Percentiles rank a stretch among this genome's conserved stretches.
phyloP scores from a whole-genome alignment of 2,797 vertebrate genomes.

The Phaenicophaeus curvirostris region DNA sequence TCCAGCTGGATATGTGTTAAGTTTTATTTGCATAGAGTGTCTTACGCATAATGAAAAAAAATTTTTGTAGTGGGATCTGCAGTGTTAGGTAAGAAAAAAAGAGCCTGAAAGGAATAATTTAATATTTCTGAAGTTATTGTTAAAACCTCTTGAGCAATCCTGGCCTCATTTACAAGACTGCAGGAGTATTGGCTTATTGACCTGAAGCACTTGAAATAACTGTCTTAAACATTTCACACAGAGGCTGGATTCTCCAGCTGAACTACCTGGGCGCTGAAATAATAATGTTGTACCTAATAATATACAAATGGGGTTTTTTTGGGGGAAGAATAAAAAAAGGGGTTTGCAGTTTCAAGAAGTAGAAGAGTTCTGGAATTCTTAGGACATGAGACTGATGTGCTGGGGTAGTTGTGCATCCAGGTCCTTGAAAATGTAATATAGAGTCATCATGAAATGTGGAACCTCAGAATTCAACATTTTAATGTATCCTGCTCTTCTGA shows the following conservation, averaged over 20 bases:
- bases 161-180: slow-evolving; percentile 31
- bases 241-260: not conserved
- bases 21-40: not conserved
- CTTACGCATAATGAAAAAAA: not conserved
- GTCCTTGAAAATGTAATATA: not conserved
- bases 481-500: not conserved
- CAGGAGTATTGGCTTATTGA: slow-evolving; percentile 35
- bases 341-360: not conserved
- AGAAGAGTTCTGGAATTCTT: not conserved
- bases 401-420: not conserved
- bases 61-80: not conserved
- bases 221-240: not conserved
- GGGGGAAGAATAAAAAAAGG: no score
- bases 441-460: not conserved
- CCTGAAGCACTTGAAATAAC: slow-evolving; percentile 43
- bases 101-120: not conserved
- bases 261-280: not conserved
- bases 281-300: not conserved
- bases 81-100: not conserved
- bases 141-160: slow-evolving; percentile 32
- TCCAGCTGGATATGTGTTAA: not conserved
- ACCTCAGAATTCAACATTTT: not conserved
- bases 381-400: not conserved
- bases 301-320: not conserved
- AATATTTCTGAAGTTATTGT: slow-evolving; percentile 21